phyloP scores from a whole-genome alignment of 2,797 vertebrate species.

The Epinephelus malabaricus region DNA sequence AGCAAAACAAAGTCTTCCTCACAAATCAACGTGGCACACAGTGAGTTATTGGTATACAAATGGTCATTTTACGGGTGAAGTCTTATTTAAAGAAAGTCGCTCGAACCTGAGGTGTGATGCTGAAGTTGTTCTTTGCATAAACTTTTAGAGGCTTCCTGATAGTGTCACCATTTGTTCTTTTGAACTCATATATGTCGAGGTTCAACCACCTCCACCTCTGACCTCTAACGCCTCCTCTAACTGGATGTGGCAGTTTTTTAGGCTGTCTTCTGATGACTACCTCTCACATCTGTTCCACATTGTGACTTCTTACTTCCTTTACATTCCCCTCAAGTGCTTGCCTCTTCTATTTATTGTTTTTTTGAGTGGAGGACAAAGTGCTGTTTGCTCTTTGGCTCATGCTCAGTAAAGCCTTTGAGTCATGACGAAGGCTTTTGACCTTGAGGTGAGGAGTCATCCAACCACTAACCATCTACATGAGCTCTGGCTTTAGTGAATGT shows the following conservation, averaged over 20 bases:
- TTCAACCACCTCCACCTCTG: slow-evolving; percentile 24
- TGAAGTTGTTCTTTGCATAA: background rate
- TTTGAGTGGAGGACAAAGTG: slow-evolving; percentile 26
- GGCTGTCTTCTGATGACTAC: background rate
- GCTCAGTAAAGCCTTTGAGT: slow-evolving; percentile 42
- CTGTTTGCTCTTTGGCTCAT: slow-evolving; percentile 38
- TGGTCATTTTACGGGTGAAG: too few species aligned
- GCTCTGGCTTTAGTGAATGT: slow-evolving; percentile 44
- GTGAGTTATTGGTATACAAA: too few species aligned
- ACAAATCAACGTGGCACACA: too few species aligned
- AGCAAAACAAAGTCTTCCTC: too few species aligned
- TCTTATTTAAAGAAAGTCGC: background rate
- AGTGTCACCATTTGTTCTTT: background rate
- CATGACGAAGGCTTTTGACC: slow-evolving; percentile 57
- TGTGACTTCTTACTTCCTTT: slow-evolving; percentile 17
- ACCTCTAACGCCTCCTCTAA: slow-evolving; percentile 25
- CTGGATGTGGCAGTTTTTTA: slow-evolving; percentile 9
- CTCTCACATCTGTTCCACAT: slow-evolving; percentile 13
- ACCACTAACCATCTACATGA: slow-evolving; percentile 49
- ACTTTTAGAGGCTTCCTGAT: background rate
- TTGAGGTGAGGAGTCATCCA: slow-evolving; percentile 65
- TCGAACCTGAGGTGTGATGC: background rate
- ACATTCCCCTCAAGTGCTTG: slow-evolving; percentile 33
- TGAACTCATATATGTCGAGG: background rate
- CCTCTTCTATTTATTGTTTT: slow-evolving; percentile 14